These are phyloP conservation scores for Seira musarum DNA, from an alignment of 2,888 invertebrate species.

Conservation along the genomic window DNA sequence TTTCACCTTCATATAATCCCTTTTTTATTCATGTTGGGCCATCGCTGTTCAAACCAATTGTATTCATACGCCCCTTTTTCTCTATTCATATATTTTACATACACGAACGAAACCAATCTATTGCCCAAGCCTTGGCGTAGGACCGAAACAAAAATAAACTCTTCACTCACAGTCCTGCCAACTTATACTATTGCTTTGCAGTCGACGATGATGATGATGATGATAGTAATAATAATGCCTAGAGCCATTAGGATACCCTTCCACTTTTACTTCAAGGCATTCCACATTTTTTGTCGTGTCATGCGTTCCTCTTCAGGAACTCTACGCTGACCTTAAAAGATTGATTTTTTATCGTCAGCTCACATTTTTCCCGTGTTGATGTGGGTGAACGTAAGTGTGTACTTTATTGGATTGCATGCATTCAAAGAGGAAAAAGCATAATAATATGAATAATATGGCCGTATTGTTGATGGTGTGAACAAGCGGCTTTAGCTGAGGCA, in stretches of 20 bases:
- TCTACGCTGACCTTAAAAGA: constrained; percentile 44
- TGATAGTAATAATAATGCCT: constrained; percentile 13
- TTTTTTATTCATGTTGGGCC: constrained; percentile 48
- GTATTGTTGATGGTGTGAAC: neutral
- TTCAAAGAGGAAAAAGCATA: neutral
- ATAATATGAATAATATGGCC: neutral
- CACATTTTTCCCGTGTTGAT: constrained; percentile 8
- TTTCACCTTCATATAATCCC: constrained; percentile 38
- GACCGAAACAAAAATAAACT: constrained; percentile 3
- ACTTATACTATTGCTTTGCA: too few species aligned
- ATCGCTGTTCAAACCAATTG: constrained; percentile 49
- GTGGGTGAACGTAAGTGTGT: constrained; percentile 12
- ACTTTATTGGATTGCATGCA: constrained; percentile 38
- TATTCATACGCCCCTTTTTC: constrained; percentile 30
- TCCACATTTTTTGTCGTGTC: constrained; percentile 3
- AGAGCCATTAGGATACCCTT: constrained; percentile 12
- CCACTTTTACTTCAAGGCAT: neutral
- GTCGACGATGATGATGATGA: too few species aligned
- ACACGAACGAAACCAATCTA: neutral
- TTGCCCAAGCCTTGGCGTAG: neutral
- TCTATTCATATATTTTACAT: neutral
- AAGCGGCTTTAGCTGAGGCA: neutral
- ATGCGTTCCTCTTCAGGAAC: constrained; percentile 1
- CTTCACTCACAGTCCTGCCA: too few species aligned
- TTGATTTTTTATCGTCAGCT: constrained; percentile 39